These are phyloP conservation scores for Drosophila persimilis DNA, from an alignment of 1,140 invertebrate species.

Conservation along the genomic window DNA sequence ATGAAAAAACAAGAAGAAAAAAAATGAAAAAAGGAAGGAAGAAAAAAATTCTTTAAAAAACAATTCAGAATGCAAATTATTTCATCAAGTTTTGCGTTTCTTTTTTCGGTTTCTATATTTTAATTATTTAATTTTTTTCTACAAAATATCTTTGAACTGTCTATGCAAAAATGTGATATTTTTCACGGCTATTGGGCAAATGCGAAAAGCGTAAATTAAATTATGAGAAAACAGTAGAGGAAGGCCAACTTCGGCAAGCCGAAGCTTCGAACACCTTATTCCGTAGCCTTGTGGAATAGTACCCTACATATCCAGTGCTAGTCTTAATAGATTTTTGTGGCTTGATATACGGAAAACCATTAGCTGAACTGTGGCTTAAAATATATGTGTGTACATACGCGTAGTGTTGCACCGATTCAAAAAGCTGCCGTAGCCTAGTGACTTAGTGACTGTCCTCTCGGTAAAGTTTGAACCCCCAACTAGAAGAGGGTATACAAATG, in stretches of 20 bases:
- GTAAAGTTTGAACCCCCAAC: too few relatives aligned
- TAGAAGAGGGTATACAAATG: too few relatives aligned
- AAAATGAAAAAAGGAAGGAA: conserved; percentile 30
- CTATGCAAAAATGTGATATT: conserved; percentile 58
- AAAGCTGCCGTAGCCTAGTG: too few relatives aligned
- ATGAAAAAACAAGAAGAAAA: conserved; percentile 19
- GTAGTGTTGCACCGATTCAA: too few relatives aligned
- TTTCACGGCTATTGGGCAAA: conserved; percentile 48
- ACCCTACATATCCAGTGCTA: too few relatives aligned
- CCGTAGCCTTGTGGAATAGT: too few relatives aligned
- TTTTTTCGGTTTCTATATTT: conserved; percentile 17
- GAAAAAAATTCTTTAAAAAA: conserved; percentile 62
- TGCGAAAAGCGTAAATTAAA: conserved; percentile 17
- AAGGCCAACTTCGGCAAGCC: conserved; percentile 8
- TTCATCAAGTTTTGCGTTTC: conserved; percentile 30
- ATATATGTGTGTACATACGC: too few relatives aligned
- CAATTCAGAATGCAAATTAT: conserved; percentile 74
- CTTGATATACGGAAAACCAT: too few relatives aligned
- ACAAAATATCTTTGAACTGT: conserved; percentile 15
- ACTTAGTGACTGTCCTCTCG: too few relatives aligned
- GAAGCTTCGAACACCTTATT: neutral
- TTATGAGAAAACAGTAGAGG: too few relatives aligned
- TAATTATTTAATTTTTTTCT: conserved; percentile 13
- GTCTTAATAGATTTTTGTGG: too few relatives aligned
- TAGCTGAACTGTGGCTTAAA: too few relatives aligned